Conservation (phyloP, 2,888 invertebrate genomes). For the Listrodromus nycthemerus region DNA sequence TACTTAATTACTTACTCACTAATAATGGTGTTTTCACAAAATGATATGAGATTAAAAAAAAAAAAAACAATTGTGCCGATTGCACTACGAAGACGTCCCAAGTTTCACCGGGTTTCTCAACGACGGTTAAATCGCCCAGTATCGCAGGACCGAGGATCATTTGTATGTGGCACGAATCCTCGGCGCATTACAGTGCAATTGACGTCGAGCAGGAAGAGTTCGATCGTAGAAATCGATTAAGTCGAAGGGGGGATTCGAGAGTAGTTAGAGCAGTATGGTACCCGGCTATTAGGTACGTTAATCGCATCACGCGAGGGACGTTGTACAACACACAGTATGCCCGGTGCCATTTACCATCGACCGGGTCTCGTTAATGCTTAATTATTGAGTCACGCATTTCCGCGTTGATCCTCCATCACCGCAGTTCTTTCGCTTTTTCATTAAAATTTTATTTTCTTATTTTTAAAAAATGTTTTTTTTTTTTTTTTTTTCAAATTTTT, state of each 20-base stretch:
- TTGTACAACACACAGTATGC: conserved; percentile 16
- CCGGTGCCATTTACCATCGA: conserved; percentile 39
- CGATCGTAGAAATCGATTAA: conserved; percentile 67
- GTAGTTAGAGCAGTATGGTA: conserved; percentile 8
- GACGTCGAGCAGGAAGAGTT: conserved; percentile 62
- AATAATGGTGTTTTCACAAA: too few species aligned
- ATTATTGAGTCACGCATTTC: conserved; percentile 63
- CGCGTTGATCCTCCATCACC: conserved; percentile 20
- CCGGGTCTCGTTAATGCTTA: conserved; percentile 44
- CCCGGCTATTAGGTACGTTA: conserved; percentile 47
- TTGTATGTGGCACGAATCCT: conserved; percentile 57
- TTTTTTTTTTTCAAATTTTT: not conserved
- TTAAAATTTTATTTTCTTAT: too few species aligned
- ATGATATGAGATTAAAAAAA: too few species aligned
- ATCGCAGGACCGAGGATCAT: conserved; percentile 30
- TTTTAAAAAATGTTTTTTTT: too few species aligned
- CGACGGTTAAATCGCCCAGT: too few species aligned
- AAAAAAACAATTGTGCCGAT: too few species aligned
- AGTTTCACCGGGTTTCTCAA: too few species aligned
- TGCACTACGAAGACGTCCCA: too few species aligned
- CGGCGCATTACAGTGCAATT: conserved; percentile 48
- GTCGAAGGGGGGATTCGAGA: conserved; percentile 49
- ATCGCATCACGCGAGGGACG: conserved; percentile 63
- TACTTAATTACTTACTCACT: too few species aligned
- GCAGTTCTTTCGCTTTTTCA: not conserved